Evolutionary conservation across 1,140 invertebrate species (phyloP).

Genomic region (Lanistes nyassanus): DNA sequence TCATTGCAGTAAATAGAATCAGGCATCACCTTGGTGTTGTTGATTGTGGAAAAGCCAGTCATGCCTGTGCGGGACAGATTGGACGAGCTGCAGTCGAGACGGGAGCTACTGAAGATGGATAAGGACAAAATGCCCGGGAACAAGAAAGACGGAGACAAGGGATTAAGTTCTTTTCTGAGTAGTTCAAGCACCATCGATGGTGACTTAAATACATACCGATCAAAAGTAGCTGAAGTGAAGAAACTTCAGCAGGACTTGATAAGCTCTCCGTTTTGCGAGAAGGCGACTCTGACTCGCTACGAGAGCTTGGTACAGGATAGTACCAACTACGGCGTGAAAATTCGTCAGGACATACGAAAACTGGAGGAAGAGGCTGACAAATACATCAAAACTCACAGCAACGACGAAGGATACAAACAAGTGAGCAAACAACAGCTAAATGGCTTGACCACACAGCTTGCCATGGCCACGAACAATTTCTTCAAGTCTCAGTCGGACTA

Average conservation of each 20-base stretch:
- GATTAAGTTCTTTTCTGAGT: slow-evolving; percentile 38
- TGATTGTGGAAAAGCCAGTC: neutral
- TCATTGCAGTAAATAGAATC: slow-evolving; percentile 20
- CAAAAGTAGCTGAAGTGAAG: slow-evolving; percentile 38
- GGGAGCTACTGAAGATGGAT: slow-evolving; percentile 38
- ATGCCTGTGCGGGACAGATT: slow-evolving; percentile 47
- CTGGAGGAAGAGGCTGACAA: slow-evolving; percentile 40
- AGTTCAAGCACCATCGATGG: slow-evolving; percentile 40
- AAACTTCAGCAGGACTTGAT: slow-evolving; percentile 43
- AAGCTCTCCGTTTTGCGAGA: slow-evolving; percentile 40
- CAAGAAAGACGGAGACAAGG: slow-evolving; percentile 31
- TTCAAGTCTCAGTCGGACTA: slow-evolving; percentile 47
- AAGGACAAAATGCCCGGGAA: slow-evolving; percentile 35
- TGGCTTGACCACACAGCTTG: slow-evolving; percentile 40
- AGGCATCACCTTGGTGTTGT: neutral
- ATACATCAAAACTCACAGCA: slow-evolving; percentile 25
- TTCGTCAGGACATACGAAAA: slow-evolving; percentile 34
- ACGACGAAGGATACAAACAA: slow-evolving; percentile 36
- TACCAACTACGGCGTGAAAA: slow-evolving; percentile 23
- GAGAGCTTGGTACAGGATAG: slow-evolving; percentile 28
- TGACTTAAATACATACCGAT: slow-evolving; percentile 34
- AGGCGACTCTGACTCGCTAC: slow-evolving; percentile 27
- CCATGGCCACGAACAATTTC: slow-evolving; percentile 44
- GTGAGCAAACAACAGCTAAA: slow-evolving; percentile 44
- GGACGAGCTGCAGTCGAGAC: slow-evolving; percentile 38